Percentiles rank a stretch among this genome's conserved stretches.
These are phyloP conservation scores for Galaxea fascicularis DNA, from an alignment of 92 coral and sea anemone species.

Conservation along the genomic window DNA sequence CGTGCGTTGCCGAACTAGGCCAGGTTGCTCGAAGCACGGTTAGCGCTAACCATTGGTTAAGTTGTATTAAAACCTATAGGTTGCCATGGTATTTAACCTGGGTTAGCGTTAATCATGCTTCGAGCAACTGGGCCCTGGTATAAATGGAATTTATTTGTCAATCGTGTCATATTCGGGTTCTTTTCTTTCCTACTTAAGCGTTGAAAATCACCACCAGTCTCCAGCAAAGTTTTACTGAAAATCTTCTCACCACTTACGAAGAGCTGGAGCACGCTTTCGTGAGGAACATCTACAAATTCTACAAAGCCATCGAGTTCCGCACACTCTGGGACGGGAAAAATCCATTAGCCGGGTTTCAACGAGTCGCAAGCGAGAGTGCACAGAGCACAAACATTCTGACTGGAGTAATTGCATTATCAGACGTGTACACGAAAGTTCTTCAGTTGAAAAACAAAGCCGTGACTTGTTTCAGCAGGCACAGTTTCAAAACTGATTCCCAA, in stretches of 20 bases:
- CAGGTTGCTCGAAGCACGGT: too few relatives aligned
- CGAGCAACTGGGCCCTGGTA: too few relatives aligned
- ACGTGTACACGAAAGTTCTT: background rate
- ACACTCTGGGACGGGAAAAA: conserved; percentile 14
- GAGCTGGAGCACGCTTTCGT: conserved; percentile 8
- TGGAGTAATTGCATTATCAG: background rate
- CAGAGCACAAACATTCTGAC: background rate
- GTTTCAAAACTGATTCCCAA: background rate
- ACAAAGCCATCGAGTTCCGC: conserved; percentile 40
- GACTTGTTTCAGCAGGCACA: background rate
- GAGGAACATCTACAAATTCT: conserved; percentile 18
- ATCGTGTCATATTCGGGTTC: too few relatives aligned
- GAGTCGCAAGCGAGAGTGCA: conserved; percentile 12
- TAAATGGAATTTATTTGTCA: too few relatives aligned
- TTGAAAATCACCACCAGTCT: background rate
- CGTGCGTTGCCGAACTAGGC: too few relatives aligned
- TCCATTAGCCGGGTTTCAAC: background rate
- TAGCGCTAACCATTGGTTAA: too few relatives aligned
- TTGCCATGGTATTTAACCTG: too few relatives aligned
- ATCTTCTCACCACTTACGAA: conserved; percentile 18
- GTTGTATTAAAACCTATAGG: too few relatives aligned
- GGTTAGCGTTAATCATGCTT: too few relatives aligned
- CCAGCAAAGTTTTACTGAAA: conserved; percentile 13
- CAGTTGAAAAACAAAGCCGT: background rate
- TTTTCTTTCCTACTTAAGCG: background rate